Evolutionary conservation across 2,888 invertebrate species (phyloP), one percentile per base, ranked within the genome.

Genomic region (Drosophila leonis): DNA sequence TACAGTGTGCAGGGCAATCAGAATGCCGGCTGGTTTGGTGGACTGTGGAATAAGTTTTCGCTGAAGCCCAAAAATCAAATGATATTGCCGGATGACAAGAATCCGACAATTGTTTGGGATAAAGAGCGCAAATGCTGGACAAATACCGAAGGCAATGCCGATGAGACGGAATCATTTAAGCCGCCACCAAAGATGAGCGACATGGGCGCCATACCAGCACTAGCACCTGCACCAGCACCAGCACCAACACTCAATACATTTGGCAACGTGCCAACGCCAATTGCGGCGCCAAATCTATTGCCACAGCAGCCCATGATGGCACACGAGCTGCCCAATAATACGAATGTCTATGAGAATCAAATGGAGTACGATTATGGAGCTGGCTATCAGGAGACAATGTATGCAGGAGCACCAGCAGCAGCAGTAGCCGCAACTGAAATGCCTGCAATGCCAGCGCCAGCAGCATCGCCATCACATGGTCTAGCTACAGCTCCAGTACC

Each of bases 21-120:
- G 76, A 92, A 93, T 84, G 90, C 92, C 13, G 96, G 97, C 64
- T 98, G 98, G 97, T 96, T 98, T 90, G 97, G 97, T 73, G 97
- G 97, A 57, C 94, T 98, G 85, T 97, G 97, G 94, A 97, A 95
- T 92, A 97, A 97, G 93, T 94, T 98, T 68, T 95, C 97, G 24
- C 94, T 96, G 61, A 96, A 96, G 82, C 96, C 97, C 49, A 97
- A 97, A 93, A 98, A 98, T 94, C 98, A 98, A 94, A 98, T 98
- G 98, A 98, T 97, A 91, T 94, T 98, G 82, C 98, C 98, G 1
- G 98, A 98, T 93, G 98, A 98, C 93, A 98, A 96, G 93, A 97
- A 98, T 94, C 98, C 98, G 75, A 94, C 96, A 75, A 98, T 98
- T 94, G 97, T 98, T 61, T 98, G 98, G 98, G 98, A 98, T 94